phyloP scores from a whole-genome alignment of 1,140 invertebrate genomes.

The Littorina saxatilis region DNA sequence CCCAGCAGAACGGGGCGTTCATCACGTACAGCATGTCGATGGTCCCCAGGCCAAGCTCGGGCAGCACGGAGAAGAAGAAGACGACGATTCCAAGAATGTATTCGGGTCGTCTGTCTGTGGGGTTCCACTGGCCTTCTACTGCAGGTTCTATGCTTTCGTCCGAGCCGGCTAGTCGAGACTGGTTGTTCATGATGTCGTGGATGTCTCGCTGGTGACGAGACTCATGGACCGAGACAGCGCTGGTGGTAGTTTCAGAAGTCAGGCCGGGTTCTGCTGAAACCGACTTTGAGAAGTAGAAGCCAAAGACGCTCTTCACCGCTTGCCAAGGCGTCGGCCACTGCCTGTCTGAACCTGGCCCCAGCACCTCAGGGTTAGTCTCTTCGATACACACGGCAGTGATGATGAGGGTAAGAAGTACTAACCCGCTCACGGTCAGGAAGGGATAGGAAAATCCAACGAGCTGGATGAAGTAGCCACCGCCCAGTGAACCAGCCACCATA shows the following conservation, averaged over 20 bases:
- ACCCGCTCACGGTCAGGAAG: neutral
- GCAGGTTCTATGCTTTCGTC: no score
- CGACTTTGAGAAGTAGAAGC: neutral
- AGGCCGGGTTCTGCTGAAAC: neutral
- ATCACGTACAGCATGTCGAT: conserved; percentile 5
- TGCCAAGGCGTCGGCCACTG: neutral
- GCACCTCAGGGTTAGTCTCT: neutral
- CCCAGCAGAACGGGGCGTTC: neutral
- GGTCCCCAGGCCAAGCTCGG: neutral
- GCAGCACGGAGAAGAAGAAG: neutral
- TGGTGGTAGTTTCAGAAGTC: no score
- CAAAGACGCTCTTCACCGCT: neutral
- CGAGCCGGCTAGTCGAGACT: no score
- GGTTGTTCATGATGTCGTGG: no score
- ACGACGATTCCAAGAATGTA: neutral
- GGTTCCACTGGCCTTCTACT: neutral
- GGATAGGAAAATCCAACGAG: neutral
- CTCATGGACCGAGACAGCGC: no score
- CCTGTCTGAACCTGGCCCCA: neutral
- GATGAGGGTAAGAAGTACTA: neutral
- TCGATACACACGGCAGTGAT: neutral
- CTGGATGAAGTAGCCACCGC: neutral
- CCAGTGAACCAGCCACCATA: neutral
- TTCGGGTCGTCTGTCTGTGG: neutral
- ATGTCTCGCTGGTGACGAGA: no score